Evolutionary conservation across 1,140 invertebrate species (phyloP), one percentile per base, ranked within the genome.

Genomic region (Drosophila sproati): DNA sequence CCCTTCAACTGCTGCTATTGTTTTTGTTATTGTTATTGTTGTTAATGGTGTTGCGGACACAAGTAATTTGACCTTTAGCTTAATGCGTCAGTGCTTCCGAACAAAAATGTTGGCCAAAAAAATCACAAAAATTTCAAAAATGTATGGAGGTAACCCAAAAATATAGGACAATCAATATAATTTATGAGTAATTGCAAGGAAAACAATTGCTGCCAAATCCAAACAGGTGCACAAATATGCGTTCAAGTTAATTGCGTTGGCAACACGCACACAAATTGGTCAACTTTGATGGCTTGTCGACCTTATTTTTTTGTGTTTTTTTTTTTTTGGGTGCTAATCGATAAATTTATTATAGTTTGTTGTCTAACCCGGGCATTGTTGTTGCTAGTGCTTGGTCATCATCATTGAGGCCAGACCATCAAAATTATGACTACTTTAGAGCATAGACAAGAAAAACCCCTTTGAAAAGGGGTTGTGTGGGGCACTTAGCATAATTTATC

Each of bases 121-220:
- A 32, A 50, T 3, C 12, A 48, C 45, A 28, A 48, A 29, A 29
- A 2, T 29, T 5, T 32, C 7, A 60, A 43, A 52, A 1, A 32
- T 12, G 37, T 60, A 62, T 50, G 47, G 34, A 63, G 54, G 20
- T 47, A 54, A 37, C 60, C 5, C 39, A 60, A 72, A 72, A 88
- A 91, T 80, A 74, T 91, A 61, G 89, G 77, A 82, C 89, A 89
- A 89, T 91, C 89, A 91, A 89, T 91, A 80, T 54, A 73, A 74
- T 70, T 63, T 55, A 57, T 51, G 67, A 57, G 57, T 91, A 91
- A 91, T 91, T 80, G 83, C 80, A 73, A 63, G 60, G 61, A 76
- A 73, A 55, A 69, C 47, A 67, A 66, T 69, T 45, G 74, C 72
- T 78, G 71, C 54, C 77, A 89, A 88, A 89, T 85, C 78, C 77